Evolutionary conservation across 1,140 invertebrate genomes (phyloP).

Genomic region (Arctopsyche grandis): DNA sequence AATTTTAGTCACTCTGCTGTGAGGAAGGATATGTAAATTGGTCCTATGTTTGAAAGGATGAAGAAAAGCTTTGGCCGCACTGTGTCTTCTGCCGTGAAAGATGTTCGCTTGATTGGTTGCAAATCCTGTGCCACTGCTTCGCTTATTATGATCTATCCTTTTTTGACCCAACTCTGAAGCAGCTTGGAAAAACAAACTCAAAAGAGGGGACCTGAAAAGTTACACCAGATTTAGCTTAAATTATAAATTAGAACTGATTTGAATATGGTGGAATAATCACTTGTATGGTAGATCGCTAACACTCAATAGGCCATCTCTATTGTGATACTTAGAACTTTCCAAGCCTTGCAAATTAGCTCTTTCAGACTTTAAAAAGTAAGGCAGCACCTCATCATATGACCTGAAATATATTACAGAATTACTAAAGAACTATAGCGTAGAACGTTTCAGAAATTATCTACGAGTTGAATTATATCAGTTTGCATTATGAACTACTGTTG

Average conservation of each 20-base stretch:
- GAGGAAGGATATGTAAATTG: slow-evolving; percentile 74
- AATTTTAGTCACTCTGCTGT: slow-evolving; percentile 71
- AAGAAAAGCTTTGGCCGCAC: slow-evolving; percentile 69
- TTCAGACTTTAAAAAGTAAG: slow-evolving; percentile 73
- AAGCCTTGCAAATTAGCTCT: slow-evolving; percentile 65
- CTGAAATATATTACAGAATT: too few relatives aligned
- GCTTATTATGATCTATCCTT: slow-evolving; percentile 66
- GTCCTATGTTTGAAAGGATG: slow-evolving; percentile 67
- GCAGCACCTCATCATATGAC: slow-evolving; percentile 77
- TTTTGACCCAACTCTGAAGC: slow-evolving; percentile 67
- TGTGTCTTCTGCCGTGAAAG: slow-evolving; percentile 64
- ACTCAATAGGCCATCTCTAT: slow-evolving; percentile 65
- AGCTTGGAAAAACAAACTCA: slow-evolving; percentile 69
- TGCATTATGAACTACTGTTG: too few relatives aligned
- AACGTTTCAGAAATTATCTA: too few relatives aligned
- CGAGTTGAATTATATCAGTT: too few relatives aligned
- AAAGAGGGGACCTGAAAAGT: too few relatives aligned
- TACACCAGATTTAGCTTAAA: too few relatives aligned
- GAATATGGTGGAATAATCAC: too few relatives aligned
- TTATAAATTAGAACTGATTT: too few relatives aligned
- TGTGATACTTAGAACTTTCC: slow-evolving; percentile 66
- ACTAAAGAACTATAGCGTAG: too few relatives aligned
- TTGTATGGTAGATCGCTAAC: slow-evolving; percentile 64
- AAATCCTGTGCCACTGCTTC: slow-evolving; percentile 58
- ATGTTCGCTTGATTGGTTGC: slow-evolving; percentile 74